Evolutionary conservation across 2,888 invertebrate species (phyloP).

Genomic region (Auanema freiburgensis): DNA sequence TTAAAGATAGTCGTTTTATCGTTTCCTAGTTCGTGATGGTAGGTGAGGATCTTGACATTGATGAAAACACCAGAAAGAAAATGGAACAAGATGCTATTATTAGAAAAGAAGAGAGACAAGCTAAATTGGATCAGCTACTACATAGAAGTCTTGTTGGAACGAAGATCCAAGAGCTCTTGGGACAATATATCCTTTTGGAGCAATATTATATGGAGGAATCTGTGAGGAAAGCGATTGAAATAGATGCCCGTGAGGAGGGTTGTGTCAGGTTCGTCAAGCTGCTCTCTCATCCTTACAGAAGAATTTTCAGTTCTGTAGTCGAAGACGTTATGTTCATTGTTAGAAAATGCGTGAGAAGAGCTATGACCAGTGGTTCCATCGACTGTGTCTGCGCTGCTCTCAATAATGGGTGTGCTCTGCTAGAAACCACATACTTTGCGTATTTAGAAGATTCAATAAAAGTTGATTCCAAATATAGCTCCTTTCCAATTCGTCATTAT

Average conservation of each 20-base stretch:
- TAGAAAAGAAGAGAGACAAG: constrained; percentile 43
- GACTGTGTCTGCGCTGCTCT: constrained; percentile 90
- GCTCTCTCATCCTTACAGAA: constrained; percentile 6
- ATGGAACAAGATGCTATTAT: constrained; percentile 6
- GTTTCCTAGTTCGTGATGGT: constrained; percentile 9
- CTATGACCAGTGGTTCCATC: constrained; percentile 85
- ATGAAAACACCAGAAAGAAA: constrained; percentile 19
- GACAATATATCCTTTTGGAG: constrained; percentile 86
- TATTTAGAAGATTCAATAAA: constrained; percentile 77
- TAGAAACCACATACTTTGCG: constrained; percentile 82
- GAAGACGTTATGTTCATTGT: constrained; percentile 97
- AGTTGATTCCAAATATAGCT: constrained; percentile 63
- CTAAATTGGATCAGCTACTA: constrained; percentile 56
- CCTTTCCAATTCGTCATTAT: too few relatives aligned
- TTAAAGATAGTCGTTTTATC: neutral
- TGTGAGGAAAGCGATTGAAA: constrained; percentile 83
- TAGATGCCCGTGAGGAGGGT: constrained; percentile 76
- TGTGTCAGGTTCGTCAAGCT: constrained; percentile 17
- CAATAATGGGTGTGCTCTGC: constrained; percentile 83
- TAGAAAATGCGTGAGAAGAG: constrained; percentile 89
- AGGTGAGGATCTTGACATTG: constrained; percentile 18
- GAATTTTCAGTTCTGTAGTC: constrained; percentile 75
- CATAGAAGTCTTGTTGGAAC: constrained; percentile 56
- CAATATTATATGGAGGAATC: constrained; percentile 93
- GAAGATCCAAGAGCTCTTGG: constrained; percentile 71